Percentiles rank a stretch among this genome's conserved stretches.
phyloP scores from a whole-genome alignment of 2,888 invertebrate genomes.

The Salpingus planirostris region DNA sequence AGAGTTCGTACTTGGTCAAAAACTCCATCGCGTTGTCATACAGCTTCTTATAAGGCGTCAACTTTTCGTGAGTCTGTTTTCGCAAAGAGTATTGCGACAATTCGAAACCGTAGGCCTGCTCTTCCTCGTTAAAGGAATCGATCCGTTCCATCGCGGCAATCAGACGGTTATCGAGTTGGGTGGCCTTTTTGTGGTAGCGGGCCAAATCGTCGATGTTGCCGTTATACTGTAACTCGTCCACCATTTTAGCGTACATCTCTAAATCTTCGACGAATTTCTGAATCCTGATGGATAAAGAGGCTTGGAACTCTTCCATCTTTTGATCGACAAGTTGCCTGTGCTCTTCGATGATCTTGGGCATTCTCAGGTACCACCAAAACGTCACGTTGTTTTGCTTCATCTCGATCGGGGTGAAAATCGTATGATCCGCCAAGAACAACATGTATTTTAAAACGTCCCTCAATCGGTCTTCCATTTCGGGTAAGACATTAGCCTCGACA shows the following conservation, averaged over 20 bases:
- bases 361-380: constrained; percentile 78
- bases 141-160: constrained; percentile 67
- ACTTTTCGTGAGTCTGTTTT: constrained; percentile 66
- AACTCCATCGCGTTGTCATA: constrained; percentile 88
- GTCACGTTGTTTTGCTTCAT: constrained; percentile 82
- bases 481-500: constrained; percentile 60
- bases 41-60: constrained; percentile 77
- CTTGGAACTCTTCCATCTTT: constrained; percentile 82
- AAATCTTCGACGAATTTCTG: constrained; percentile 77
- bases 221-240: constrained; percentile 78
- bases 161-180: constrained; percentile 66
- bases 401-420: constrained; percentile 70
- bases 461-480: constrained; percentile 69
- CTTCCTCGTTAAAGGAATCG: constrained; percentile 87
- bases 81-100: constrained; percentile 80
- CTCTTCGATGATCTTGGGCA: constrained; percentile 75
- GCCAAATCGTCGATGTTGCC: constrained; percentile 77
- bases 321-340: constrained; percentile 69
- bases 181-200: constrained; percentile 74
- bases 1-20: constrained; percentile 67
- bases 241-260: constrained; percentile 67
- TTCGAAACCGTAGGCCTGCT: constrained; percentile 80
- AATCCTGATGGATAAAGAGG: constrained; percentile 65
- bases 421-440: constrained; percentile 76
- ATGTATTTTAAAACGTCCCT: constrained; percentile 61